Percentiles rank a stretch among this genome's conserved stretches.
These are phyloP conservation scores for Caenorhabditis zanzibari DNA, from an alignment of 2,888 invertebrate species.

Conservation along the genomic window DNA sequence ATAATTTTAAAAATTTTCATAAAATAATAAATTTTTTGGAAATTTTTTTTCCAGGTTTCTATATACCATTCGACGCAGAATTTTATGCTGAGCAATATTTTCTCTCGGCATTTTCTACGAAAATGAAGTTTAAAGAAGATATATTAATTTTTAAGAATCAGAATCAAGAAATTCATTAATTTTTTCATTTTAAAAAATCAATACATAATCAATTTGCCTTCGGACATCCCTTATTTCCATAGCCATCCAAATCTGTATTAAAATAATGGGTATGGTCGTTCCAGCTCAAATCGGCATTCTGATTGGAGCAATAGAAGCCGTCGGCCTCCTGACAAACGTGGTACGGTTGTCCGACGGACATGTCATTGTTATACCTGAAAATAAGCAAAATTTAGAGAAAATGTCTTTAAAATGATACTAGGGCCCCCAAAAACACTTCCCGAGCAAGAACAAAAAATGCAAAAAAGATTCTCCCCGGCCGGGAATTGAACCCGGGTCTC, in stretches of 20 bases:
- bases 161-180: too few species aligned
- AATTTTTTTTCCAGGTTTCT: not conserved
- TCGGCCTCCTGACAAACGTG: slow-evolving; percentile 62
- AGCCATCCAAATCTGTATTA: slow-evolving; percentile 59
- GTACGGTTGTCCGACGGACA: slow-evolving; percentile 53
- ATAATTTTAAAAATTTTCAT: too few species aligned
- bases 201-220: slow-evolving; percentile 20
- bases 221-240: slow-evolving; percentile 61
- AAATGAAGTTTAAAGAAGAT: too few species aligned
- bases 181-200: not conserved
- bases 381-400: not conserved
- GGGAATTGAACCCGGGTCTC: slow-evolving; percentile 77
- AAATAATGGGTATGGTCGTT: slow-evolving; percentile 65
- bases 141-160: too few species aligned
- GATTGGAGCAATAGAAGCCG: slow-evolving; percentile 60
- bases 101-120: too few species aligned
- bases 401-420: not conserved
- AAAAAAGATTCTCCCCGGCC: slow-evolving; percentile 72
- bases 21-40: slow-evolving; percentile 8
- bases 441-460: not conserved
- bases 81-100: too few species aligned
- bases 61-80: too few species aligned
- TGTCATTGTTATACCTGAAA: slow-evolving; percentile 66
- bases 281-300: slow-evolving; percentile 57
- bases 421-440: not conserved